Evolutionary conservation across 2,888 invertebrate species (phyloP).

Genomic region (Molanna angustata): DNA sequence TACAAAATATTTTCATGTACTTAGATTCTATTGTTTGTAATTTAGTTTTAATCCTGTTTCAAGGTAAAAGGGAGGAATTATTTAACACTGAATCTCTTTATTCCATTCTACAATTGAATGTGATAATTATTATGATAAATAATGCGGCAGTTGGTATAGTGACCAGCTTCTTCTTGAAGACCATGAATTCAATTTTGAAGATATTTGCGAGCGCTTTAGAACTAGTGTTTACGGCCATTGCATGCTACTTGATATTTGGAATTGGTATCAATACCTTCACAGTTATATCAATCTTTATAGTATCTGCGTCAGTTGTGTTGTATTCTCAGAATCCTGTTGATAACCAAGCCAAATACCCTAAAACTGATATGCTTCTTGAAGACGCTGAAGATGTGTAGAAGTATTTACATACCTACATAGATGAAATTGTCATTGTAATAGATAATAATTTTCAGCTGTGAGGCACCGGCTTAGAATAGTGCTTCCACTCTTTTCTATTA

Average conservation of each 20-base stretch:
- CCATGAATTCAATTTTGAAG: slow-evolving; percentile 91
- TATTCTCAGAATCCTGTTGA: slow-evolving; percentile 89
- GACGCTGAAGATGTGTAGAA: no score
- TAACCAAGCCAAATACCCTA: slow-evolving; percentile 42
- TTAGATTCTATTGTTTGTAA: slow-evolving; percentile 92
- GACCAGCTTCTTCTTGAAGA: slow-evolving; percentile 90
- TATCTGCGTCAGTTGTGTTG: slow-evolving; percentile 78
- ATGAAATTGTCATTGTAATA: no score
- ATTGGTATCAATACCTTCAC: slow-evolving; percentile 84
- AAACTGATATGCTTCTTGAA: no score
- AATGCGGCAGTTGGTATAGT: slow-evolving; percentile 91
- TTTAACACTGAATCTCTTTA: slow-evolving; percentile 56
- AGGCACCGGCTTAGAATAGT: no score
- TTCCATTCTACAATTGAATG: slow-evolving; percentile 63
- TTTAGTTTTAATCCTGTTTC: slow-evolving; percentile 63
- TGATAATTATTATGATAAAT: slow-evolving; percentile 80
- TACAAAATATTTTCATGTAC: slow-evolving; percentile 96
- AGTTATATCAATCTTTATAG: slow-evolving; percentile 74
- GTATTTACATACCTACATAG: no score
- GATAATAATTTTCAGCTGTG: no score
- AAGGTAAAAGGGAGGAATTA: slow-evolving; percentile 62
- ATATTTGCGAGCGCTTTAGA: slow-evolving; percentile 95
- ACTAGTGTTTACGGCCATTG: slow-evolving; percentile 82
- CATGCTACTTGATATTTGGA: slow-evolving; percentile 81
- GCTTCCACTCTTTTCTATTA: no score